These are phyloP conservation scores for Molothrus ater DNA, from an alignment of 2,797 vertebrate species.

Conservation along the genomic window DNA sequence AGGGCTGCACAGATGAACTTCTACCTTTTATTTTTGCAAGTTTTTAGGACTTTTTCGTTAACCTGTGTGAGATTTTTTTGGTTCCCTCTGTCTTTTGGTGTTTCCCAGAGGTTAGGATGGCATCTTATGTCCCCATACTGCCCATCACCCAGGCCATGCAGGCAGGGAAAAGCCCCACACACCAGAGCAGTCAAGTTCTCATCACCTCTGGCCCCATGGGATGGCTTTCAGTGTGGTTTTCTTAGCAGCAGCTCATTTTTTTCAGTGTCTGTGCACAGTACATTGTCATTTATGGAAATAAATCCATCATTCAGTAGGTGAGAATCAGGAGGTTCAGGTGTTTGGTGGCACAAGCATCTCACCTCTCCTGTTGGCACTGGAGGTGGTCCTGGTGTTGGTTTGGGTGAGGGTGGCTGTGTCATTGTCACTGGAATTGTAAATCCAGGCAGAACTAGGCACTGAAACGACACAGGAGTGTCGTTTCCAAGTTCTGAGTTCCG, in stretches of 20 bases:
- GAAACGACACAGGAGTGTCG: fast-evolving
- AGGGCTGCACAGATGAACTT: fast-evolving
- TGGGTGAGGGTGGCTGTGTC: background rate
- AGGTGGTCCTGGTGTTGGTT: background rate
- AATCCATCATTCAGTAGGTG: background rate
- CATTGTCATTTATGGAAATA: background rate
- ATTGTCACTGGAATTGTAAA: fast-evolving
- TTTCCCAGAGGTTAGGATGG: background rate
- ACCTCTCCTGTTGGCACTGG: background rate
- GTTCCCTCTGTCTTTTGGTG: conserved; percentile 56
- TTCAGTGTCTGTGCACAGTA: fast-evolving
- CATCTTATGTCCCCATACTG: fast-evolving
- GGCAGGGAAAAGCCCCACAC: background rate
- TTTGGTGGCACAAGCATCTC: background rate
- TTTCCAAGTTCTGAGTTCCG: no score
- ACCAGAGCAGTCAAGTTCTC: background rate
- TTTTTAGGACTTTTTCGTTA: conserved; percentile 8
- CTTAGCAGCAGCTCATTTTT: background rate
- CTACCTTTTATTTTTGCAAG: fast-evolving
- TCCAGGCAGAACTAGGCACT: background rate
- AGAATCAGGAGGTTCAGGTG: background rate
- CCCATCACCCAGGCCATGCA: background rate
- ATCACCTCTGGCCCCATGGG: fast-evolving
- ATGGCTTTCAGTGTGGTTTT: background rate
- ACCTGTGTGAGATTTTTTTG: conserved; percentile 49